A percentile compares a stretch with the other conserved stretches of the same genome.
phyloP scores from a whole-genome alignment of 2,888 invertebrate genomes.

The Oegoconia quadripuncta region DNA sequence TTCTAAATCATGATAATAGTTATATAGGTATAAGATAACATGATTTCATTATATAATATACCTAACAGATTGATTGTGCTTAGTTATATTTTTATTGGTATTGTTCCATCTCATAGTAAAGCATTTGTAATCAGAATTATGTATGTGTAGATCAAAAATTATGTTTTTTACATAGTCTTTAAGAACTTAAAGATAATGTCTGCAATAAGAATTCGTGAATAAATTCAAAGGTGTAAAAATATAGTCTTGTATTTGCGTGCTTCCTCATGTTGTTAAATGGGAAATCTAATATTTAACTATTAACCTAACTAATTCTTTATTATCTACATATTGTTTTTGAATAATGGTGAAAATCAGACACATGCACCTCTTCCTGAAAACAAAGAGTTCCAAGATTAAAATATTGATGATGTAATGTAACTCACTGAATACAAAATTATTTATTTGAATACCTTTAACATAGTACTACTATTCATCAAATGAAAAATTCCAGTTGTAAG shows the following conservation, averaged over 20 bases:
- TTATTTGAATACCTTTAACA: slow-evolving; percentile 84
- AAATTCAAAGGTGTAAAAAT: slow-evolving; percentile 51
- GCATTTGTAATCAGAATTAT: slow-evolving; percentile 18
- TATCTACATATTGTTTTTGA: slow-evolving; percentile 60
- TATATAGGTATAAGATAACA: too few relatives aligned
- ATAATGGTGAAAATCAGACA: slow-evolving; percentile 81
- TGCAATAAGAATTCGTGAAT: slow-evolving; percentile 62
- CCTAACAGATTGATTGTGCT: too few relatives aligned
- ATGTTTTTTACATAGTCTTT: slow-evolving; percentile 50
- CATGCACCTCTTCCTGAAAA: slow-evolving; percentile 84
- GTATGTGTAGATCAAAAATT: slow-evolving; percentile 33
- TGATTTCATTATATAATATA: too few relatives aligned
- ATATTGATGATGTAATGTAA: slow-evolving; percentile 3
- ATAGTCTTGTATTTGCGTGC: slow-evolving; percentile 19
- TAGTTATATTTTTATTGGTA: too few relatives aligned
- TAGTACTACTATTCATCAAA: slow-evolving; percentile 82
- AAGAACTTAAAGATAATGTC: slow-evolving; percentile 54
- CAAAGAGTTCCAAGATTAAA: slow-evolving; percentile 18
- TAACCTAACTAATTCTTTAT: slow-evolving; percentile 6
- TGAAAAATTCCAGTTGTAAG: slow-evolving; percentile 85
- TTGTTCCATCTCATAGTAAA: slow-evolving; percentile 2
- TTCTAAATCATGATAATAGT: too few relatives aligned
- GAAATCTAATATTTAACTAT: too few relatives aligned
- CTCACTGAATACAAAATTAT: slow-evolving; percentile 7
- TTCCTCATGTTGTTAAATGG: too few relatives aligned